Evolutionary conservation across 1,140 invertebrate genomes (phyloP), one percentile per base, ranked within the genome.

Genomic region (Paralvinella palmiformis): DNA sequence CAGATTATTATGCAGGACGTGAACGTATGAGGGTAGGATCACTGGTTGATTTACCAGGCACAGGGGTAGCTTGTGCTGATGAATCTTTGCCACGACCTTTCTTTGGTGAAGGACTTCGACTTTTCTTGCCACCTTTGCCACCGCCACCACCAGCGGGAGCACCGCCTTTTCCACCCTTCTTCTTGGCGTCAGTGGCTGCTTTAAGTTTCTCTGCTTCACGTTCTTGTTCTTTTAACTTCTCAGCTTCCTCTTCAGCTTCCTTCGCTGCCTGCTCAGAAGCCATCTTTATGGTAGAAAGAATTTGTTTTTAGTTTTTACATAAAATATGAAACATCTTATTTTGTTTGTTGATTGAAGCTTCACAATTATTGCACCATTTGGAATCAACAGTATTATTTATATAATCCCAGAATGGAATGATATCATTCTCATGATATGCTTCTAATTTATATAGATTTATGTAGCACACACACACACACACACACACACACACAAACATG

Each of bases 221-320:
- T 45, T 73, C 74, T 64, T 64, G 66, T 29, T 75, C 72, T 50
- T 67, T 72, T 45, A 56, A 63, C 50, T 68, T 70, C 27, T 79
- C 76, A n/a, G 75, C 77, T 60, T 77, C 76, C 45, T 78, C 75
- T 53, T 76, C 77, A n/a, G 72, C 72, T 45, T 77, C 76, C 37
- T 64, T 71, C 0, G 73, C 73, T 27, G 75, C 71, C 41, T 74
- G 60, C 57, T 79, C 77, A 31, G 61, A 44, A 32, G 66, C 56
- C 35, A 77, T 65, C 76, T 79, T 52, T n/a, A 55, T 27, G 15
- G 50, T 13, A 53, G n/a, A n/a, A n/a, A n/a, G n/a, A 44, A 44
- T n/a, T 44, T 13, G n/a, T n/a, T 44, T 44, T 44, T 44, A 13
- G 37, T 10, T n/a, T 13, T 44, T 44, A n/a, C n/a, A n/a, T n/a